These are phyloP conservation scores for Drosophila serrata DNA, from an alignment of 1,140 invertebrate genomes.

Conservation along the genomic window DNA sequence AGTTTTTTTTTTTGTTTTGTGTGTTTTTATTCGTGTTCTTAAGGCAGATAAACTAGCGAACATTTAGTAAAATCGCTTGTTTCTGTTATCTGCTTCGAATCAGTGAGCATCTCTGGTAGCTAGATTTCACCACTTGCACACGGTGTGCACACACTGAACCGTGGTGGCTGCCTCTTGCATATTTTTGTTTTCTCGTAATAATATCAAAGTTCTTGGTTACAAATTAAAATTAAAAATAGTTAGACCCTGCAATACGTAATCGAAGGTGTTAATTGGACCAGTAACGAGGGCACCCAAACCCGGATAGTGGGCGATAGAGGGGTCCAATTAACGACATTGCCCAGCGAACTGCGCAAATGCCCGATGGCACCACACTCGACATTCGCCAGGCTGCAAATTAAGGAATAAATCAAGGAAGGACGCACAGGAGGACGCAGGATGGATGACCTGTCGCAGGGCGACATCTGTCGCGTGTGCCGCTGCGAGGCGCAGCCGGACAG, in stretches of 20 bases:
- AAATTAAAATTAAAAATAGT: constrained; percentile 43
- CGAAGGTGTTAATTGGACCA: neutral
- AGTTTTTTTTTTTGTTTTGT: neutral
- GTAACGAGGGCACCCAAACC: neutral
- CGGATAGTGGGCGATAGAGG: neutral
- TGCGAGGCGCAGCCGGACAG: constrained; percentile 93
- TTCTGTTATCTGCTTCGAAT: neutral
- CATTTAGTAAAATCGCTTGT: neutral
- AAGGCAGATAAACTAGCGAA: neutral
- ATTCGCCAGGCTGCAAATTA: constrained; percentile 5
- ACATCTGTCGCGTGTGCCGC: constrained; percentile 97
- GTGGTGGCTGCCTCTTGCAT: constrained; percentile 31
- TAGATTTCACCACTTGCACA: neutral
- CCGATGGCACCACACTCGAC: constrained; percentile 18
- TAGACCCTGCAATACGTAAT: constrained; percentile 1
- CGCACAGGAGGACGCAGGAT: constrained; percentile 41
- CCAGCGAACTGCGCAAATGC: constrained; percentile 64
- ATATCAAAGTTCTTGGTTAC: constrained; percentile 52
- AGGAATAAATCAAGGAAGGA: constrained; percentile 26
- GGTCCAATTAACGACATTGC: constrained; percentile 35
- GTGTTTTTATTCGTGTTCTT: neutral
- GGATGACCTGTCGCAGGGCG: constrained; percentile 81
- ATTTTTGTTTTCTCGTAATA: constrained; percentile 54
- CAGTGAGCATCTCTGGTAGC: constrained; percentile 9
- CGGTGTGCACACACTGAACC: constrained; percentile 32